phyloP scores from a whole-genome alignment of 2,797 vertebrate genomes.

The Clamator glandarius region DNA sequence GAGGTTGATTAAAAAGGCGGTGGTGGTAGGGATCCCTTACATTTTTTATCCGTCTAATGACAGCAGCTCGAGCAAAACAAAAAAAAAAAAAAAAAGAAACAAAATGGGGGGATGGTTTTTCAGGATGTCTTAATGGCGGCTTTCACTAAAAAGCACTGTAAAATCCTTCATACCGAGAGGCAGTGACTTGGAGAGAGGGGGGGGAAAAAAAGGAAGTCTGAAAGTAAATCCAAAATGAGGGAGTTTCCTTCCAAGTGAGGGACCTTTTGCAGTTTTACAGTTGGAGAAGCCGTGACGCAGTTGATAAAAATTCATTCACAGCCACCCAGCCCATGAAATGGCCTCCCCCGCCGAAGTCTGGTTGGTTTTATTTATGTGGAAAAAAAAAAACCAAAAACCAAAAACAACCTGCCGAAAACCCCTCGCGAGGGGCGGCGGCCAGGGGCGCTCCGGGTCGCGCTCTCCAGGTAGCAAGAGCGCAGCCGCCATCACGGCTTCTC shows the following conservation, averaged over 20 bases:
- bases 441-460: slow-evolving; percentile 27
- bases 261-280: slow-evolving; percentile 58
- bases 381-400: not conserved
- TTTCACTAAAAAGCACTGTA: slow-evolving; percentile 47
- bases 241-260: slow-evolving; percentile 60
- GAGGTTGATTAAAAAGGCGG: slow-evolving; percentile 14
- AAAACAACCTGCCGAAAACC: no score
- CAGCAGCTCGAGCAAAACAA: slow-evolving; percentile 22
- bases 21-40: slow-evolving; percentile 38
- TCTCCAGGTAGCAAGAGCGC: slow-evolving; percentile 53
- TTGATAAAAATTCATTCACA: slow-evolving; percentile 44
- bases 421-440: slow-evolving; percentile 25
- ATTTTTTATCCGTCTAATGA: slow-evolving; percentile 59
- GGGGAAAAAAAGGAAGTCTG: slow-evolving; percentile 18
- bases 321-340: slow-evolving; percentile 49
- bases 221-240: slow-evolving; percentile 68
- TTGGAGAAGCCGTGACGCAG: slow-evolving; percentile 68
- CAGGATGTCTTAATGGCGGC: slow-evolving; percentile 48
- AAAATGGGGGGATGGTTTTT: slow-evolving; percentile 26
- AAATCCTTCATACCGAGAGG: slow-evolving; percentile 55
- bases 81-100: slow-evolving; percentile 8
- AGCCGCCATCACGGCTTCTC: slow-evolving; percentile 67
- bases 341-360: slow-evolving; percentile 58
- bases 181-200: slow-evolving; percentile 54
- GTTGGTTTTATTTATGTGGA: slow-evolving; percentile 56